Conservation (phyloP, 2,888 invertebrate genomes). For the Dryadula phaetusa region DNA sequence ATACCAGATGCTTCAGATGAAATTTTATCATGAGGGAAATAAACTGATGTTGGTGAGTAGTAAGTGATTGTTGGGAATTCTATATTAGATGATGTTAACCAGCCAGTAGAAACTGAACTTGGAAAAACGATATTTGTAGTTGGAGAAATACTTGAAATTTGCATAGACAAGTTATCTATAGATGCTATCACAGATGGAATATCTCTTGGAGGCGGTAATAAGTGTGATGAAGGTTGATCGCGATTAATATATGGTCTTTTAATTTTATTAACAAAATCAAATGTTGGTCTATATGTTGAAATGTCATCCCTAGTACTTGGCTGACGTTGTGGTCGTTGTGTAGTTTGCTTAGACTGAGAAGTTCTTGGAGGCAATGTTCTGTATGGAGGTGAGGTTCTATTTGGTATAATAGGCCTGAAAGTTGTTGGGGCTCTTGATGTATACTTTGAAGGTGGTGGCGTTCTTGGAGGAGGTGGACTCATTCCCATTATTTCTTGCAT, state of each 20-base stretch:
- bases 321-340: constrained; percentile 66
- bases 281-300: constrained; percentile 75
- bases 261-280: constrained; percentile 69
- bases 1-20: constrained; percentile 55
- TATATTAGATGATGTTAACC: constrained; percentile 75
- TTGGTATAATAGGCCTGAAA: constrained; percentile 62
- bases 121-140: constrained; percentile 71
- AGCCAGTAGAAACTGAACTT: constrained; percentile 73
- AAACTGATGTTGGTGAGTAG: constrained; percentile 68
- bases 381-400: constrained; percentile 67
- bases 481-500: constrained; percentile 84
- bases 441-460: constrained; percentile 59
- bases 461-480: constrained; percentile 80
- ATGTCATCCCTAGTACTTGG: constrained; percentile 69
- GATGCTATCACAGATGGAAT: constrained; percentile 56
- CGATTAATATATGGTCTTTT: constrained; percentile 67
- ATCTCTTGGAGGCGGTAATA: constrained; percentile 71
- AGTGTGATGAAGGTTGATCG: constrained; percentile 71
- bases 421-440: constrained; percentile 63
- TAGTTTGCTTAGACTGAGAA: constrained; percentile 60
- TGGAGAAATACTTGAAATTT: constrained; percentile 50
- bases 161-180: constrained; percentile 53
- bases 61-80: constrained; percentile 75
- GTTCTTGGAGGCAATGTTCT: constrained; percentile 69
- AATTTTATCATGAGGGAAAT: constrained; percentile 59